phyloP scores from a whole-genome alignment of 2,113 vertebrate species.

The Pseudolaguvia tuberculata region DNA sequence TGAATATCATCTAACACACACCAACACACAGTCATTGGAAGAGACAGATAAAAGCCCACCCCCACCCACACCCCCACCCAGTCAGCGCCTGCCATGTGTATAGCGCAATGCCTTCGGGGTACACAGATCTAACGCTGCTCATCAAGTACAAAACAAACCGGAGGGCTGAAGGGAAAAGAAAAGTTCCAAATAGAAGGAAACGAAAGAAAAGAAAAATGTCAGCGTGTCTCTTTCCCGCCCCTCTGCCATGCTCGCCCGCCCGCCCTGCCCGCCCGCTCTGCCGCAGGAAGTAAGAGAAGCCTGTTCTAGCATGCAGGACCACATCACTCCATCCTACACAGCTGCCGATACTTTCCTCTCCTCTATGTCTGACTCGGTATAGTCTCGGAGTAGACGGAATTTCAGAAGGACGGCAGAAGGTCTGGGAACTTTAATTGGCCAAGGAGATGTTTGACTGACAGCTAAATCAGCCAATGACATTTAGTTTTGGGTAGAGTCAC shows the following conservation, averaged over 20 bases:
- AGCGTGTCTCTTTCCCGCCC: too few species aligned
- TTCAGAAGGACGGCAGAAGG: too few species aligned
- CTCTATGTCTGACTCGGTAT: neutral
- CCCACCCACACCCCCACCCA: too few species aligned
- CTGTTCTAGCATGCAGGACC: constrained; percentile 27
- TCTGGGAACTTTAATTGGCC: too few species aligned
- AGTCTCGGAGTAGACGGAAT: neutral
- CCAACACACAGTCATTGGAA: constrained; percentile 17
- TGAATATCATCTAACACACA: neutral
- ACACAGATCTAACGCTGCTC: constrained; percentile 15
- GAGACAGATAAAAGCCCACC: constrained; percentile 16
- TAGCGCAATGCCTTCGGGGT: constrained; percentile 16
- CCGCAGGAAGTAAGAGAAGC: neutral
- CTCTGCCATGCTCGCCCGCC: too few species aligned
- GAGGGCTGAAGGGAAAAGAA: neutral
- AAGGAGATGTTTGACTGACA: too few species aligned
- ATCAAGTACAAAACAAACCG: constrained; percentile 15
- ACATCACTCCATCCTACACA: neutral
- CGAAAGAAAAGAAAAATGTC: neutral
- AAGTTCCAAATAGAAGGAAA: neutral
- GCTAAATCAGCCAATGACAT: too few species aligned
- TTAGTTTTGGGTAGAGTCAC: too few species aligned
- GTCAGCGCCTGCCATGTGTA: constrained; percentile 14
- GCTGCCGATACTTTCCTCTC: constrained; percentile 21
- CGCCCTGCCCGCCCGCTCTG: neutral